phyloP scores from a whole-genome alignment of 2,797 vertebrate genomes.

The Chelmon rostratus region DNA sequence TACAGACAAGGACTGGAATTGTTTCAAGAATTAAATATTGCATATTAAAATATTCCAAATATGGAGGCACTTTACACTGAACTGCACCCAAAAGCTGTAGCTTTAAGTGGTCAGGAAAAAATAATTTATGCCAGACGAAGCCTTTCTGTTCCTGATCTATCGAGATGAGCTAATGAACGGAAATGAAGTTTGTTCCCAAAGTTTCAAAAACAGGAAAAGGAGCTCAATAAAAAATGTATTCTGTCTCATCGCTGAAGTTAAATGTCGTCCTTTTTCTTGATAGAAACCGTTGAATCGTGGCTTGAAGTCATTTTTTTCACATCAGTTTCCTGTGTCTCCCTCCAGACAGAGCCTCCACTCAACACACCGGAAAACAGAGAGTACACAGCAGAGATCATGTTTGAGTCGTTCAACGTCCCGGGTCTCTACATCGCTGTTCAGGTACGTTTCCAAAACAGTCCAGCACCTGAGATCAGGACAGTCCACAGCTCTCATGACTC shows the following conservation, averaged over 20 bases:
- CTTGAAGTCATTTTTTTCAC: not conserved
- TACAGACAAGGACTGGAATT: too few relatives aligned
- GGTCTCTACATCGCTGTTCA: conserved; percentile 97
- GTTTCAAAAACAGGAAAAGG: not conserved
- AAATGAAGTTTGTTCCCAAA: too few relatives aligned
- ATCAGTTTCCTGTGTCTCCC: not conserved
- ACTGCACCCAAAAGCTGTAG: too few relatives aligned
- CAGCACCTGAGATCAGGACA: not conserved
- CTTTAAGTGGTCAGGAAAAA: too few relatives aligned
- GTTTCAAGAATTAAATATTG: too few relatives aligned
- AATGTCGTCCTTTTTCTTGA: not conserved
- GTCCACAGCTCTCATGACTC: not conserved
- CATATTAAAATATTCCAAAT: too few relatives aligned
- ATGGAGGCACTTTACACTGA: too few relatives aligned
- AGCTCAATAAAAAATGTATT: not conserved
- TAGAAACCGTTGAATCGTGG: not conserved
- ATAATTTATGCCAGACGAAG: too few relatives aligned
- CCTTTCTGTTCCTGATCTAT: too few relatives aligned
- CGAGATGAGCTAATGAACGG: too few relatives aligned
- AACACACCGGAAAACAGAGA: conserved; percentile 97
- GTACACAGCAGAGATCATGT: conserved; percentile 97
- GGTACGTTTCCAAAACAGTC: conserved; percentile 76
- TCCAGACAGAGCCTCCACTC: conserved; percentile 94
- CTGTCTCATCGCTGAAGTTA: not conserved
- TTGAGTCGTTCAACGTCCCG: conserved; percentile 96